Conservation (phyloP, 1,140 invertebrate species). For the Eciton burchellii region DNA sequence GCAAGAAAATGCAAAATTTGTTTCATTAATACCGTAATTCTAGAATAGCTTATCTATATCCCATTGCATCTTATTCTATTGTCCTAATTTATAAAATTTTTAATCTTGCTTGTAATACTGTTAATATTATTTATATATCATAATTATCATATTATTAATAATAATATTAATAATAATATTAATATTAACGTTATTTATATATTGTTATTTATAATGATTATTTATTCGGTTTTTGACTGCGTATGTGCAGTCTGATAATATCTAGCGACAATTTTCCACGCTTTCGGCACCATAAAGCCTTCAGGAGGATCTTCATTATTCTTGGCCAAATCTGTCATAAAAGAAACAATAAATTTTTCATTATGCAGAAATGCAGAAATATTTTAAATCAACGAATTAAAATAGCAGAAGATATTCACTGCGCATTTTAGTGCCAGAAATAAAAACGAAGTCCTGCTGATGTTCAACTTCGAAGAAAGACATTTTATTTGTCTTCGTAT, state of each 20-base stretch:
- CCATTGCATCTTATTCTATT: slow-evolving; percentile 7
- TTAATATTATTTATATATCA: slow-evolving; percentile 12
- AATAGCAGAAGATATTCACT: slow-evolving; percentile 82
- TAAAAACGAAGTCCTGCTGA: slow-evolving; percentile 97
- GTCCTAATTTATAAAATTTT: not conserved
- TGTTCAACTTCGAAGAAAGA: slow-evolving; percentile 95
- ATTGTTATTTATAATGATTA: not conserved
- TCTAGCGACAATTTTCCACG: slow-evolving; percentile 69
- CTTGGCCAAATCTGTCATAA: slow-evolving; percentile 89
- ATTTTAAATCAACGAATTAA: not conserved
- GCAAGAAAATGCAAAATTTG: slow-evolving; percentile 32
- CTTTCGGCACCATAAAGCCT: slow-evolving; percentile 96
- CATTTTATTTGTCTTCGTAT: slow-evolving; percentile 94
- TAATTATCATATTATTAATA: too few species aligned
- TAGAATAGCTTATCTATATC: slow-evolving; percentile 10
- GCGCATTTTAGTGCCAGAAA: slow-evolving; percentile 99
- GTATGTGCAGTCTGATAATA: slow-evolving; percentile 63
- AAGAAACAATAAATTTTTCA: slow-evolving; percentile 23
- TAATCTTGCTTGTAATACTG: not conserved
- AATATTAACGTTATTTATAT: slow-evolving; percentile 23
- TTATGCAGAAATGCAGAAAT: slow-evolving; percentile 12
- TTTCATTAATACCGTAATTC: not conserved
- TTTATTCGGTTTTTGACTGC: slow-evolving; percentile 21
- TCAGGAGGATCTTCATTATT: slow-evolving; percentile 94
- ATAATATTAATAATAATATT: slow-evolving; percentile 25